These are phyloP conservation scores for Siphlonurus alternatus DNA, from an alignment of 2,888 invertebrate species.

Conservation along the genomic window DNA sequence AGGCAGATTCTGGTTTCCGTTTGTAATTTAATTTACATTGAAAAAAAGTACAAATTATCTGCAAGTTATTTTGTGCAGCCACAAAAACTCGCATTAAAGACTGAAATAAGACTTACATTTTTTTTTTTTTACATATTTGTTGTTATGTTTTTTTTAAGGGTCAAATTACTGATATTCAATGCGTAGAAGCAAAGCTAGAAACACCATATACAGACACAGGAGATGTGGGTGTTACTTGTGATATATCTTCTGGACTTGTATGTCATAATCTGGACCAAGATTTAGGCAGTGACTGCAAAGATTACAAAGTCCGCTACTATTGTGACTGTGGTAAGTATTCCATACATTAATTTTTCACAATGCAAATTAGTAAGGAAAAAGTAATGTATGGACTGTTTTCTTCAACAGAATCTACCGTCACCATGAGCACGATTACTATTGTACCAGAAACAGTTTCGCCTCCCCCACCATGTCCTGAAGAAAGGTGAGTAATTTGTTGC, in stretches of 20 bases:
- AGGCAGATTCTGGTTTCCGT: no score
- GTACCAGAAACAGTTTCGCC: conserved; percentile 25
- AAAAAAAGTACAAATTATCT: no score
- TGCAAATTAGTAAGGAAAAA: no score
- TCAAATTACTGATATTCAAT: conserved; percentile 17
- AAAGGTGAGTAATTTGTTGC: conserved; percentile 20
- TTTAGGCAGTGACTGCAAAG: conserved; percentile 15
- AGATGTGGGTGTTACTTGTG: conserved; percentile 16
- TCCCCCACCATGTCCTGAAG: conserved; percentile 28
- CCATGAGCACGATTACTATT: conserved; percentile 17
- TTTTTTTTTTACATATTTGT: not conserved
- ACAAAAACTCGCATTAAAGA: no score
- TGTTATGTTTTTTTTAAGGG: conserved; percentile 14
- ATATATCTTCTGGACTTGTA: conserved; percentile 15
- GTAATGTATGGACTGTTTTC: not conserved
- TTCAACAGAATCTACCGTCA: not conserved
- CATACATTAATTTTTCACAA: no score
- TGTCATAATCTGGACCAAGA: conserved; percentile 17
- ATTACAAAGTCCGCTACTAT: conserved; percentile 20
- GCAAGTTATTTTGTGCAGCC: no score
- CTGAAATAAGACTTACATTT: not conserved
- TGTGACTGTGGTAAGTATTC: conserved; percentile 18
- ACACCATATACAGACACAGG: conserved; percentile 12
- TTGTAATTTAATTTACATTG: no score
- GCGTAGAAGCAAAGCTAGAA: conserved; percentile 15